Conservation (phyloP, 2,113 vertebrate genomes). For the Hemibagrus wyckioides region DNA sequence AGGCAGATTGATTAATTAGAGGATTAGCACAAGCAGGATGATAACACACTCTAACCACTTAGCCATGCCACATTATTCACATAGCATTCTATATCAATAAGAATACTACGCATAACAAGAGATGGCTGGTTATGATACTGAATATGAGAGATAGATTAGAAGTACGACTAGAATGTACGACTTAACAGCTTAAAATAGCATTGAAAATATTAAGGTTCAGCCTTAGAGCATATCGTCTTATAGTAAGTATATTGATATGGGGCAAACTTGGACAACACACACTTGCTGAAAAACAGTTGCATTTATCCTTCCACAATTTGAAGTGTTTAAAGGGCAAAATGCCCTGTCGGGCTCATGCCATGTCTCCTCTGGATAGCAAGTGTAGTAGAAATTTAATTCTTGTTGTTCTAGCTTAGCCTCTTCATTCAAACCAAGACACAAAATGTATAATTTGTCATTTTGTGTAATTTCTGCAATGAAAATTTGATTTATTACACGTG, state of each 20-base stretch:
- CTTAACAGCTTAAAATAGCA: not conserved
- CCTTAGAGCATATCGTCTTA: not conserved
- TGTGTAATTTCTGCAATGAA: no score
- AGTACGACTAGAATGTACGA: no score
- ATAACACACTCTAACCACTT: constrained; percentile 8
- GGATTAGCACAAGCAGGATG: constrained; percentile 12
- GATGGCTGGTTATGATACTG: not conserved
- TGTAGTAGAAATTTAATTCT: no score
- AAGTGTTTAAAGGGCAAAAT: no score
- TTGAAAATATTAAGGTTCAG: not conserved
- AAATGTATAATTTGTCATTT: no score
- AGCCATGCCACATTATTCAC: constrained; percentile 17
- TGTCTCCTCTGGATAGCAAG: no score
- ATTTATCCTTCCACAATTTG: no score
- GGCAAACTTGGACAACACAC: not conserved
- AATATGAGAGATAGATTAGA: not conserved
- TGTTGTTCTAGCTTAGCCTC: no score
- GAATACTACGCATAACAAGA: not conserved
- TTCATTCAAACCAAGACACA: no score
- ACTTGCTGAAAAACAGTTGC: not conserved
- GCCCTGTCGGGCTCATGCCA: no score
- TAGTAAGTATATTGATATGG: not conserved
- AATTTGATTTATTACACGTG: no score
- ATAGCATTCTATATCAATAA: not conserved
- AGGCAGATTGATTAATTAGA: constrained; percentile 11